phyloP scores from a whole-genome alignment of 2,113 vertebrate genomes.

The Nesoenas mayeri region DNA sequence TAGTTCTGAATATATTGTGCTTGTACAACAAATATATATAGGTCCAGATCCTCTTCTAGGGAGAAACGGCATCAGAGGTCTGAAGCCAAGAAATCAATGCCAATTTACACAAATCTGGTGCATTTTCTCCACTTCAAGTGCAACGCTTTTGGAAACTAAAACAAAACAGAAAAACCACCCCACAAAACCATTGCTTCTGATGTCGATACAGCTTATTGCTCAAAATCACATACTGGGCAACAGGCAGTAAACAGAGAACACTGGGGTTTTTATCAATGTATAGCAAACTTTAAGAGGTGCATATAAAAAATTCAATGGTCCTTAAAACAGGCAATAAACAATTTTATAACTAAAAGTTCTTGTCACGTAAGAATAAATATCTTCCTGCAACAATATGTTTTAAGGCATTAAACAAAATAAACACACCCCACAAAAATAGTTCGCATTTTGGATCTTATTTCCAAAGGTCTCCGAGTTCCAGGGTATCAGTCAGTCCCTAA shows the following conservation, averaged over 20 bases:
- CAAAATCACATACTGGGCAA: not conserved
- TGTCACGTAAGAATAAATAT: not conserved
- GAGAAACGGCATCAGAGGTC: not conserved
- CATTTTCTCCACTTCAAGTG: not conserved
- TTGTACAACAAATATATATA: not conserved
- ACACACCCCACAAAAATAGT: not conserved
- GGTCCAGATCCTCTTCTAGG: not conserved
- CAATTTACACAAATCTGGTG: not conserved
- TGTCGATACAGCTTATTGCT: not conserved
- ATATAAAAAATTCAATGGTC: not conserved
- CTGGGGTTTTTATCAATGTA: not conserved
- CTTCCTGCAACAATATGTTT: not conserved
- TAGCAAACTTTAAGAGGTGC: not conserved
- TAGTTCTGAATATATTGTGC: not conserved
- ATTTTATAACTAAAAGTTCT: not conserved
- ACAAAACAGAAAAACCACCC: not conserved
- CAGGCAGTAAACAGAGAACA: not conserved
- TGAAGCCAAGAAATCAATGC: not conserved
- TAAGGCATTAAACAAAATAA: conserved; percentile 18
- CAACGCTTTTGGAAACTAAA: not conserved
- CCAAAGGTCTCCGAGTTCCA: conserved; percentile 40
- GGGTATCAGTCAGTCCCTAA: conserved; percentile 71
- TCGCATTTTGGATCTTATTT: conserved; percentile 47
- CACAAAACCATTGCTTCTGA: not conserved
- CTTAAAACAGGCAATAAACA: not conserved